These are phyloP conservation scores for Rhagophthalmus giganteus DNA, from an alignment of 2,888 invertebrate species.

Conservation along the genomic window DNA sequence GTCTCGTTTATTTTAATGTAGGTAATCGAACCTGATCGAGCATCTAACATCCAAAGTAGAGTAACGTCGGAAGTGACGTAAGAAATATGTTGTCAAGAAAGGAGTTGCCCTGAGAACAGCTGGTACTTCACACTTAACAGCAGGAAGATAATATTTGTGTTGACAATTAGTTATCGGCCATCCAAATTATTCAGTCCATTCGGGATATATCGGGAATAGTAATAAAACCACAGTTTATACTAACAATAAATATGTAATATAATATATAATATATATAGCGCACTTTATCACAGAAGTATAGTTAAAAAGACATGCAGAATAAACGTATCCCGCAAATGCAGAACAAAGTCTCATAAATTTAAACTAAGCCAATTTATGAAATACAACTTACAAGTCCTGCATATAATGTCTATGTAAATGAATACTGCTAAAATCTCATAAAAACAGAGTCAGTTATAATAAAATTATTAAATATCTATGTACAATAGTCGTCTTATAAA, in stretches of 20 bases:
- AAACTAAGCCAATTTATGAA: slow-evolving; percentile 12
- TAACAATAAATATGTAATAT: slow-evolving; percentile 33
- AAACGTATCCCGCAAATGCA: slow-evolving; percentile 18
- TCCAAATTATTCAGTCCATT: too few species aligned
- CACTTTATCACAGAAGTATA: slow-evolving; percentile 32
- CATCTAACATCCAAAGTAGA: too few species aligned
- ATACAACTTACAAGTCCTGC: slow-evolving; percentile 17
- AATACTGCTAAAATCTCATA: slow-evolving; percentile 31
- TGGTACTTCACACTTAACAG: slow-evolving; percentile 36
- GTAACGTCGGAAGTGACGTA: slow-evolving; percentile 38
- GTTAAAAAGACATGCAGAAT: slow-evolving; percentile 27
- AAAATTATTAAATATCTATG: slow-evolving; percentile 27
- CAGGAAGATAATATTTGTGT: slow-evolving; percentile 44
- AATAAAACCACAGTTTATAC: slow-evolving; percentile 23
- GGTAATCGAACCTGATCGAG: too few species aligned
- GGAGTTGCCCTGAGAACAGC: slow-evolving; percentile 32
- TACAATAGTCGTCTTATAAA: slow-evolving; percentile 28
- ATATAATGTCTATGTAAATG: slow-evolving; percentile 18
- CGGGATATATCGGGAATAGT: not conserved
- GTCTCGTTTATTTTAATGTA: too few species aligned
- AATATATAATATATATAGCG: slow-evolving; percentile 21
- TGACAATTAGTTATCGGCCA: slow-evolving; percentile 33
- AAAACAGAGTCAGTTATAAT: slow-evolving; percentile 24
- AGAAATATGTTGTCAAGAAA: slow-evolving; percentile 35
- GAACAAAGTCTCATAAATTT: slow-evolving; percentile 16